Evolutionary conservation across 2,797 vertebrate species (phyloP), one percentile per base, ranked within the genome.

Genomic region (Zalophus californianus): DNA sequence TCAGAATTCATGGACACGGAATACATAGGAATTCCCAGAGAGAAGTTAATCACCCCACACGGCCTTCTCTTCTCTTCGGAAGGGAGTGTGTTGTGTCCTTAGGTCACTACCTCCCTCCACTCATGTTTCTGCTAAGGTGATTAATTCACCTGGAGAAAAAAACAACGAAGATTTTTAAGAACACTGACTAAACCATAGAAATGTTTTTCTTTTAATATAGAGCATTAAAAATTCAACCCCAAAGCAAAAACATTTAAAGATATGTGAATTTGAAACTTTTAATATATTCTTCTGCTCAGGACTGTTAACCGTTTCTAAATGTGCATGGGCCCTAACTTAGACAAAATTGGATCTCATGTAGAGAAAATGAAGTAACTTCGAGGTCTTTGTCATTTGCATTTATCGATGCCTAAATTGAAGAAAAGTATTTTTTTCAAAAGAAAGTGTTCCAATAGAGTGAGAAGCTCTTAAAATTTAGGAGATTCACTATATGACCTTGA

Each of bases 231-330:
- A 58, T 62, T 75, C 60, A 91, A 21, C 58, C 68, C 41, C 25
- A 94, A 96, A 86, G 48, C 54, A 60, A 73, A 96, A 87, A 29
- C 18, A 94, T 83, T 80, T 56, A 52, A 95, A 93, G 29, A 58
- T 75, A 80, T 20, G 54, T 27, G 35, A 38, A 60, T 70, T 77
- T 82, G 75, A 94, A 93, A 85, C 58, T 77, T 94, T 27, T 56
- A 56, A 64, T 62, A 38, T 18, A 58, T 78, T 96, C 20, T 94
- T 78, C 78, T 68, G 29, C 70, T 86, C 54, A 93, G 79, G 68
- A 50, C 79, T 87, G 35, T 84, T 89, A 94, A 66, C 8, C 64
- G 50, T 52, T 94, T 80, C 41, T 68, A 77, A 78, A 14, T 73
- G 83, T 35, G 25, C 27, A 58, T 13, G 2, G 64, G 64, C 15